These are phyloP conservation scores for Sorex araneus DNA, from an alignment of 2,113 vertebrate genomes.

Conservation along the genomic window DNA sequence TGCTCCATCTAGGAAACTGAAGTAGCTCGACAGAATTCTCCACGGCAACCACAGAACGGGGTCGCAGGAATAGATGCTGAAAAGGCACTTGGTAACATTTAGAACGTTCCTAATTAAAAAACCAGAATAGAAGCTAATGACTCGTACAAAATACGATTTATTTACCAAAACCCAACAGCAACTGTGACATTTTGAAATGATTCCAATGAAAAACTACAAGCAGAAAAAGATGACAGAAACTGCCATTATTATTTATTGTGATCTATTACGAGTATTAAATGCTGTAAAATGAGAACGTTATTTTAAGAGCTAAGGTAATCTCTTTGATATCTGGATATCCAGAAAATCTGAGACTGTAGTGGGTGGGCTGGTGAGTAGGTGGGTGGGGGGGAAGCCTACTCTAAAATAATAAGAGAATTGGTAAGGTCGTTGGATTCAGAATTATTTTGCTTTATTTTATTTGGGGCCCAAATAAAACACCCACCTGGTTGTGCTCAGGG, in stretches of 20 bases:
- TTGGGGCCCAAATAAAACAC: too few relatives aligned
- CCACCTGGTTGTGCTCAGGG: too few relatives aligned
- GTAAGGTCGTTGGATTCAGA: background rate
- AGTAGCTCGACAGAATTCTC: background rate
- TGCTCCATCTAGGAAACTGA: background rate
- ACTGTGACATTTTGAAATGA: slow-evolving; percentile 44
- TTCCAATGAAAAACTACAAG: slow-evolving; percentile 52
- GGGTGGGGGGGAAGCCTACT: background rate
- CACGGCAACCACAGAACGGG: background rate
- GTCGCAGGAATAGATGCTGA: background rate
- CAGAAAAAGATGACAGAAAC: background rate
- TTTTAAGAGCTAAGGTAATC: slow-evolving; percentile 14
- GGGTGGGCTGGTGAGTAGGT: background rate
- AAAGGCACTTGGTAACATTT: background rate
- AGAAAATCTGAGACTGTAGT: slow-evolving; percentile 19
- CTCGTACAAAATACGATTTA: slow-evolving; percentile 16
- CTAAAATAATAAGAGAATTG: slow-evolving; percentile 42
- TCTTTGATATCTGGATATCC: background rate
- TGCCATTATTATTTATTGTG: slow-evolving; percentile 12
- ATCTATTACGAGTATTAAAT: slow-evolving; percentile 5
- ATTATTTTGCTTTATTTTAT: background rate
- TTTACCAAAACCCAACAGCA: slow-evolving; percentile 28
- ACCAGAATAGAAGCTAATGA: slow-evolving; percentile 38
- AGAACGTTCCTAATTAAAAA: slow-evolving; percentile 50
- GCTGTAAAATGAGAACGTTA: background rate